Conservation (phyloP, 2,113 vertebrate genomes). For the Pelecanus crispus region DNA sequence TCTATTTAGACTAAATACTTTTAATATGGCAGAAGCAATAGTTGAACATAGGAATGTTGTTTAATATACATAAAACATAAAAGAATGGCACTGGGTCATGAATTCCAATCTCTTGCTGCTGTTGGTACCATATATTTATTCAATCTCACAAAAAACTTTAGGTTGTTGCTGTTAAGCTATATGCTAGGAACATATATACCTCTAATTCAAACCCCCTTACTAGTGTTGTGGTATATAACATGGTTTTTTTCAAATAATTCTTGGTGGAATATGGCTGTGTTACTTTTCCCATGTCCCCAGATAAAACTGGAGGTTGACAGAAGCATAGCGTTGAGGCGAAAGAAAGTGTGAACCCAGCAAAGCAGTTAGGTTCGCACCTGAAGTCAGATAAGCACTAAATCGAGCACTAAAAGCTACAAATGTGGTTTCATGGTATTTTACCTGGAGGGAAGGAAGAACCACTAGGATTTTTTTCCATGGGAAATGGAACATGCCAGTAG, state of each 20-base stretch:
- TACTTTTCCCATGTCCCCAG: not conserved
- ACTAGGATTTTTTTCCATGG: not conserved
- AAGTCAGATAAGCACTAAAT: not conserved
- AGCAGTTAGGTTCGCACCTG: not conserved
- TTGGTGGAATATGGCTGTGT: not conserved
- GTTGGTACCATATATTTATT: not conserved
- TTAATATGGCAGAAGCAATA: not conserved
- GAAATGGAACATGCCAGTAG: not conserved
- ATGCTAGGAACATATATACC: not conserved
- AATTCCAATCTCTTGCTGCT: not conserved
- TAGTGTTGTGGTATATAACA: not conserved
- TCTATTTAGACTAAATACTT: not conserved
- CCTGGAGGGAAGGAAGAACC: not conserved
- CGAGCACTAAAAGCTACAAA: not conserved
- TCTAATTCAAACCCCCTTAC: not conserved
- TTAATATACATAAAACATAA: not conserved
- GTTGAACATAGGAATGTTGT: not conserved
- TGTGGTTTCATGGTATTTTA: not conserved
- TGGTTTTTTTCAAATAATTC: not conserved
- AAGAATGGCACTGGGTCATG: not conserved
- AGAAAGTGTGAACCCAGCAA: not conserved
- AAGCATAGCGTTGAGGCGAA: not conserved
- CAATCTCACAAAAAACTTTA: not conserved
- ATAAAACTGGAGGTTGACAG: not conserved
- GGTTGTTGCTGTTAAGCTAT: not conserved